A percentile compares a stretch with the other conserved stretches of the same genome.
Evolutionary conservation across 2,888 invertebrate genomes (phyloP).

Genomic region (Rhagonycha lutea): DNA sequence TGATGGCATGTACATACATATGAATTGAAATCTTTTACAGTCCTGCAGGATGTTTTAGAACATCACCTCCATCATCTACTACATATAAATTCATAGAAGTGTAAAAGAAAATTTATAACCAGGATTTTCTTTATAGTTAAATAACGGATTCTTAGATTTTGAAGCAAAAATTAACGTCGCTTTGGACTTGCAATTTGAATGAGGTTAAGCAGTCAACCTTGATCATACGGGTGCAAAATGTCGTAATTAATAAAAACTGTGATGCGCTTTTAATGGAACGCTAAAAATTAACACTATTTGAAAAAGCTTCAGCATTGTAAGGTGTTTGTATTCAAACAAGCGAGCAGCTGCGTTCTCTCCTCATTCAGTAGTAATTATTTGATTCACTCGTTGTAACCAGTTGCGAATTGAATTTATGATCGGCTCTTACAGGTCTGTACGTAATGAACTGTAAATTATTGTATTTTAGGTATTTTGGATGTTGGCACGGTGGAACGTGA

Average conservation of each 20-base stretch:
- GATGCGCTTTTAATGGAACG: neutral
- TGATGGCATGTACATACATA: no score
- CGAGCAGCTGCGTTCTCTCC: conserved; percentile 1
- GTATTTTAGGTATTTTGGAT: conserved; percentile 8
- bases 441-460: conserved; percentile 27
- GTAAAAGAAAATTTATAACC: no score
- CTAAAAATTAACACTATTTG: neutral
- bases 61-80: no score
- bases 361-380: conserved; percentile 12
- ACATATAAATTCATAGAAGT: no score
- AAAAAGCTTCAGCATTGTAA: neutral
- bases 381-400: conserved; percentile 16
- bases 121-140: no score
- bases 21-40: no score
- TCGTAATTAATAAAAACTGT: neutral
- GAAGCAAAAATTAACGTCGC: neutral
- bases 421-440: conserved; percentile 17
- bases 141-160: no score
- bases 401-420: conserved; percentile 26
- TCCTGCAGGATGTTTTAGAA: no score
- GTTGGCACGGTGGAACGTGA: neutral
- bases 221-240: neutral
- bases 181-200: neutral
- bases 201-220: neutral
- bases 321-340: neutral